Percentiles rank a stretch among this genome's conserved stretches.
phyloP scores from a whole-genome alignment of 1,140 invertebrate species.

The Lasioglossum albipes region DNA sequence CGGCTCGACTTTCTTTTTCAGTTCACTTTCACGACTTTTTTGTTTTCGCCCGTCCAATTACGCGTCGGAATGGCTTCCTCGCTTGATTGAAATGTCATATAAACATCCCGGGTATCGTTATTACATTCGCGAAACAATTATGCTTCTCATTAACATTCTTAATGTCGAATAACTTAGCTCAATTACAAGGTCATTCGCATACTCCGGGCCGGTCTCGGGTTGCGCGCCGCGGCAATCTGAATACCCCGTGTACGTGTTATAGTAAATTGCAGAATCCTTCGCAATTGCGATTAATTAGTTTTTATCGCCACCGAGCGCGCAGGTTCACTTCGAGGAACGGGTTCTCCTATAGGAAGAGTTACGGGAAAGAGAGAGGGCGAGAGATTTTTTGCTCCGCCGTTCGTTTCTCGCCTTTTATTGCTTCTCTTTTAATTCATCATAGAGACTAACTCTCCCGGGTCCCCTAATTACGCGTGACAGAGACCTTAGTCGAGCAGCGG shows the following conservation, averaged over 20 bases:
- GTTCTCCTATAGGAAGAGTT: neutral
- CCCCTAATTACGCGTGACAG: conserved; percentile 33
- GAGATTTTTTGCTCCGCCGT: neutral
- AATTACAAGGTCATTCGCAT: neutral
- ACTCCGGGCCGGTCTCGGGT: neutral
- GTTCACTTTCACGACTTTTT: no score
- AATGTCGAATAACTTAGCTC: neutral
- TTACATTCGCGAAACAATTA: neutral
- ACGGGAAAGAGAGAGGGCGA: no score
- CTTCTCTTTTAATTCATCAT: conserved; percentile 11
- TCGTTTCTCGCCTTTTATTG: neutral
- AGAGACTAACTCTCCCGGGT: conserved; percentile 34
- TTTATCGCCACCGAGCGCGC: neutral
- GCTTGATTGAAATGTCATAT: neutral
- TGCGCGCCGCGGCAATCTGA: neutral
- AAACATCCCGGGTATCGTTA: neutral
- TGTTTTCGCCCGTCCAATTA: no score
- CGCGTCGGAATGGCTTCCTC: no score
- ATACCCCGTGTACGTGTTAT: conserved; percentile 21
- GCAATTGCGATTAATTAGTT: conserved; percentile 29
- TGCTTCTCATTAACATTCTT: neutral
- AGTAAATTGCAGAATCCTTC: conserved; percentile 8
- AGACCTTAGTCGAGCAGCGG: conserved; percentile 20
- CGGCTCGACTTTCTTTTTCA: no score
- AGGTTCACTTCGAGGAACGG: neutral